phyloP scores from a whole-genome alignment of 2,797 vertebrate species.

The Neostethus bicornis region DNA sequence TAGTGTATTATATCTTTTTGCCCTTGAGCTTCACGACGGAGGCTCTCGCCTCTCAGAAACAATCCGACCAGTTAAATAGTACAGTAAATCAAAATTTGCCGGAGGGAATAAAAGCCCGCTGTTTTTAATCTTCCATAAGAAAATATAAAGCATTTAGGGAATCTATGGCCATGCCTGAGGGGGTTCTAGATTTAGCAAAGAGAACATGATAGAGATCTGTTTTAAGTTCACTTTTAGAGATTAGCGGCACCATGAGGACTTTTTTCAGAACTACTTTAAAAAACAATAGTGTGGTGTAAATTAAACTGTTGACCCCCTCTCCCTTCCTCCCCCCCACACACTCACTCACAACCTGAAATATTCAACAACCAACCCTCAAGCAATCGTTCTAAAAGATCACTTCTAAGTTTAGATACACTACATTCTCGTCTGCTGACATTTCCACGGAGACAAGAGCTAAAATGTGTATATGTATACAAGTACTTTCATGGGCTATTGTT shows the following conservation, averaged over 20 bases:
- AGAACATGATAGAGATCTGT: conserved; percentile 29
- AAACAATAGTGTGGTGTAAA: too few relatives aligned
- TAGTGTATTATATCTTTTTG: conserved; percentile 48
- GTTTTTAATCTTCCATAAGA: conserved; percentile 47
- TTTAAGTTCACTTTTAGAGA: conserved; percentile 33
- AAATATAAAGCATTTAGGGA: conserved; percentile 50
- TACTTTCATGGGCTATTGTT: too few relatives aligned
- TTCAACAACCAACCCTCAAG: conserved; percentile 45
- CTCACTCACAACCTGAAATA: conserved; percentile 59
- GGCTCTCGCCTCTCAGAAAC: conserved; percentile 53
- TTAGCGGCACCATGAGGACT: conserved; percentile 38
- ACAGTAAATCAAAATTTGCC: conserved; percentile 71
- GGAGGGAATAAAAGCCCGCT: conserved; percentile 53
- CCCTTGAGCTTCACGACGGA: conserved; percentile 49
- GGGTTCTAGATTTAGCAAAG: conserved; percentile 50
- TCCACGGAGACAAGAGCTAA: conserved; percentile 22
- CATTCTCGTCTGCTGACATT: conserved; percentile 36
- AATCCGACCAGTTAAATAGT: conserved; percentile 63
- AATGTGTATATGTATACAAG: too few relatives aligned
- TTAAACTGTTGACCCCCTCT: too few relatives aligned
- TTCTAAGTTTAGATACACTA: conserved; percentile 44
- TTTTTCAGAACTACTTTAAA: too few relatives aligned
- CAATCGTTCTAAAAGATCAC: conserved; percentile 58
- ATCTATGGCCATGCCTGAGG: conserved; percentile 57
- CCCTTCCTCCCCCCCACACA: too few relatives aligned